These are phyloP conservation scores for Tanytarsus gracilentus DNA, from an alignment of 2,888 invertebrate species.

Conservation along the genomic window DNA sequence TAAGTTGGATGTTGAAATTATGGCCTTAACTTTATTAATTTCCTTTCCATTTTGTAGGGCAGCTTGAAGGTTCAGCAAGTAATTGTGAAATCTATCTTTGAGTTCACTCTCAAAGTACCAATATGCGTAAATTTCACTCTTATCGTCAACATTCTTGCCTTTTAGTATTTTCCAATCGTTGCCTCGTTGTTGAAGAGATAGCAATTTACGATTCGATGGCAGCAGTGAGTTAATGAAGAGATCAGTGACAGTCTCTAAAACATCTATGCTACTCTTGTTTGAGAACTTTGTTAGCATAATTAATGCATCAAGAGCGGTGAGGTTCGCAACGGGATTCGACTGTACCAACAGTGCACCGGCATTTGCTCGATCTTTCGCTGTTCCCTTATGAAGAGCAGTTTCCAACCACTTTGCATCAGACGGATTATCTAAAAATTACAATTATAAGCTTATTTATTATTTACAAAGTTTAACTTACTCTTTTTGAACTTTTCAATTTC, in stretches of 20 bases:
- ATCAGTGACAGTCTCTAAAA: constrained; percentile 38
- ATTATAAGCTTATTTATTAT: not conserved
- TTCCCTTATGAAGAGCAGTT: constrained; percentile 43
- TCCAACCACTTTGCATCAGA: constrained; percentile 41
- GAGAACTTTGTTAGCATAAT: constrained; percentile 40
- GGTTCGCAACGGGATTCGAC: constrained; percentile 41
- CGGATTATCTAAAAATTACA: constrained; percentile 37
- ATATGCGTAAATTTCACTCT: constrained; percentile 55
- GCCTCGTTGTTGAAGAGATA: constrained; percentile 38
- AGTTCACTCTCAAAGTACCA: constrained; percentile 90
- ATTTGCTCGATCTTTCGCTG: constrained; percentile 43
- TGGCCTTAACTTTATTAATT: constrained; percentile 38
- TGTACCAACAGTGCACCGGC: constrained; percentile 42
- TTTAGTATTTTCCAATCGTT: constrained; percentile 40
- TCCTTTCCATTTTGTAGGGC: constrained; percentile 41
- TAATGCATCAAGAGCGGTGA: constrained; percentile 38
- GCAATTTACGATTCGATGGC: constrained; percentile 40
- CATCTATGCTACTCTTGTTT: constrained; percentile 41
- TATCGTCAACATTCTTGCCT: constrained; percentile 45
- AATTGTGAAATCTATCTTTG: constrained; percentile 63
- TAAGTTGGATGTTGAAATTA: constrained; percentile 38
- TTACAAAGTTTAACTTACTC: constrained; percentile 34
- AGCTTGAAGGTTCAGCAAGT: constrained; percentile 40
- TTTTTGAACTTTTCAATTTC: constrained; percentile 36
- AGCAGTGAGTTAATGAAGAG: constrained; percentile 40